Conservation (phyloP, 2,888 invertebrate species). For the Petrolisthes cinctipes region DNA sequence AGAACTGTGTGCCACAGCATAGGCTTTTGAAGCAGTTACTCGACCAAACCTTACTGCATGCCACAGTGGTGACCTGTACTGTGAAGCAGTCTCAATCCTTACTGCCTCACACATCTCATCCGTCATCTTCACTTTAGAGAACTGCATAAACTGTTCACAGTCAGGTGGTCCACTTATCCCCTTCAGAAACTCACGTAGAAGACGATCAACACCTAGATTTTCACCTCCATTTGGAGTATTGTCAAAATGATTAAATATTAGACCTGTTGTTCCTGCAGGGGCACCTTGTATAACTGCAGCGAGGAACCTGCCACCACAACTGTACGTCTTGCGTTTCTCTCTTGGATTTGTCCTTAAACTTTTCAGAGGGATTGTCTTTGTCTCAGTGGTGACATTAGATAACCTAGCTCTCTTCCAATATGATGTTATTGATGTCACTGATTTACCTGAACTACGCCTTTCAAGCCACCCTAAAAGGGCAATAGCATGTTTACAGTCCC, state of each 20-base stretch:
- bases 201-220: background rate
- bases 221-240: background rate
- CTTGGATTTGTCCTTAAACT: background rate
- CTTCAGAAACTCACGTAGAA: background rate
- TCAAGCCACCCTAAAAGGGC: conserved; percentile 18
- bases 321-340: background rate
- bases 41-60: background rate
- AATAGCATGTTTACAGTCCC: conserved; percentile 5
- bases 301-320: background rate
- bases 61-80: background rate
- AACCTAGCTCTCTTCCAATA: background rate
- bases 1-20: background rate
- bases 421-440: conserved; percentile 1
- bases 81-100: background rate
- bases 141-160: background rate
- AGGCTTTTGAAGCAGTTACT: conserved; percentile 1
- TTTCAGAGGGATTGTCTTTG: background rate
- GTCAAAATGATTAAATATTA: background rate
- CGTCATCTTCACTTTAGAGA: background rate
- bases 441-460: background rate
- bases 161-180: background rate
- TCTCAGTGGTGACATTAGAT: background rate
- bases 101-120: background rate
- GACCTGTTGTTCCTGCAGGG: background rate
- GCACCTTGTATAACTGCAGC: background rate